Percentiles rank a stretch among this genome's conserved stretches.
Conservation (phyloP, 2,888 invertebrate genomes). For the Melolontha melolontha region DNA sequence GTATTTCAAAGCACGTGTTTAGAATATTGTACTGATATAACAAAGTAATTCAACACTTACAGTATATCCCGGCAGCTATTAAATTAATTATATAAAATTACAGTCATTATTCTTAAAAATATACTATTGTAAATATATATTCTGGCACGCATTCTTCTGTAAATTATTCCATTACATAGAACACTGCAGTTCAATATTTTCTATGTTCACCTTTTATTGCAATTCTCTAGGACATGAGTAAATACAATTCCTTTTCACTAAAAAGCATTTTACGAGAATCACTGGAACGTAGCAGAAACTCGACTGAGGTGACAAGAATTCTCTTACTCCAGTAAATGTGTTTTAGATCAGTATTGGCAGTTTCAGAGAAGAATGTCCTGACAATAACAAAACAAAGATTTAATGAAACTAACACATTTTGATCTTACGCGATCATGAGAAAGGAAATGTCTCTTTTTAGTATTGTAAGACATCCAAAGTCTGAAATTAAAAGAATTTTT, state of each 20-base stretch:
- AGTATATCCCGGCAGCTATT: neutral
- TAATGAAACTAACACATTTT: constrained; percentile 7
- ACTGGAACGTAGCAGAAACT: neutral
- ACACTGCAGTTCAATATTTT: neutral
- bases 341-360: constrained; percentile 4
- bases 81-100: neutral
- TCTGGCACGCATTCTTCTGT: neutral
- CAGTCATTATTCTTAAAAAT: too few relatives aligned
- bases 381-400: constrained; percentile 4
- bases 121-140: too few relatives aligned
- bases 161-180: neutral
- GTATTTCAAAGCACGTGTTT: too few relatives aligned
- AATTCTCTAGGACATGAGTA: neutral
- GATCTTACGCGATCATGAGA: neutral
- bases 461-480: too few relatives aligned
- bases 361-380: neutral
- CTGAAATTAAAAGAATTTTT: too few relatives aligned
- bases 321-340: constrained; percentile 9
- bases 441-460: neutral
- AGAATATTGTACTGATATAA: too few relatives aligned
- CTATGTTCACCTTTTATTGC: neutral
- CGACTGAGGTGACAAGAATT: constrained; percentile 9
- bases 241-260: too few relatives aligned
- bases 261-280: neutral
- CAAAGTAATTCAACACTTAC: too few relatives aligned